Evolutionary conservation across 35 echinoderm and acorn worm genomes (phyloP), one percentile per base, ranked within the genome.

Genomic region (Antedon bifida): DNA sequence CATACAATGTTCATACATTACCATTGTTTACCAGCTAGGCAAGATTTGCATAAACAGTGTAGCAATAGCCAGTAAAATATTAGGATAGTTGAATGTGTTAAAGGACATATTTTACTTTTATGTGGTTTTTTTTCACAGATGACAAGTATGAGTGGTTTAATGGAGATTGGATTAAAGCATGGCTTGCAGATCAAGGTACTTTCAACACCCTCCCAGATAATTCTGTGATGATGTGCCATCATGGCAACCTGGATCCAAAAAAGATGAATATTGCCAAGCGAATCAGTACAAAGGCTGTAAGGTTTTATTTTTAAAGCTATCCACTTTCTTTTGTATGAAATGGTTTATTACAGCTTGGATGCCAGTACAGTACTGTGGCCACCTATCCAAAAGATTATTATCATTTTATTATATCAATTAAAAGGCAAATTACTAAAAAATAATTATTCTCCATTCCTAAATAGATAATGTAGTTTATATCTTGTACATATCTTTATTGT

Each of bases 131-230:
- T 64, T 64, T 64, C 19, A 64, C 29, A 86, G 84, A 86, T n/a
- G 30, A 39, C 28, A 79, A 34, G 0, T 96, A 81, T 85, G 95
- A 99, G 29, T 93, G 91, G 79, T 79, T 99, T 7, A 30, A 78
- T 46, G 81, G 85, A 19, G 88, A 90, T 31, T 99, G 95, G 95
- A 39, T 99, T 23, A 87, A 88, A 51, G 85, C 92, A 29, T 99
- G 88, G 88, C 34, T 99, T n/a, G 82, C 85, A 34, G 75, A 81
- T 34, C 77, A 87, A 30, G 55, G n/a, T n/a, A 87, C 79, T 28
- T 21, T 84, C 19, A 32, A 82, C 3, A 79, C 80, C 29, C 82
- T 80, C 19, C 75, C 87, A 16, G 83, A 92, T 38, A 92, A 93
- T 75, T 76, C 44, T 5, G 81, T 83, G 10, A 80, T 93, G 30